Conservation (phyloP, 2,797 vertebrate genomes). For the Macropodus opercularis region DNA sequence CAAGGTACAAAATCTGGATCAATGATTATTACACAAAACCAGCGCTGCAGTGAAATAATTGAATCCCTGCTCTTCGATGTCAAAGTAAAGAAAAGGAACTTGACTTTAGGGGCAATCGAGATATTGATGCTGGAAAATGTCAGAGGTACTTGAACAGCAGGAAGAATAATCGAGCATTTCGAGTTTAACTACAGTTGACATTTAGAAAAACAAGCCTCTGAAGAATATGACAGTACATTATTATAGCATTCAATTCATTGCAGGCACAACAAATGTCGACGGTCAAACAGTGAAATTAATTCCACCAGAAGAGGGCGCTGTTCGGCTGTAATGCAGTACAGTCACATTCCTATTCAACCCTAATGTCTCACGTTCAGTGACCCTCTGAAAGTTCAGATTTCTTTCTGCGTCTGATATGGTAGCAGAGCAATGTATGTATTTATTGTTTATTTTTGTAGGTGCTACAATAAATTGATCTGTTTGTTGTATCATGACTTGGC, state of each 20-base stretch:
- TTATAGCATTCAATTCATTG: conserved; percentile 14
- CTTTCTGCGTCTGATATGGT: too few species aligned
- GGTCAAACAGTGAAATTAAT: conserved; percentile 9
- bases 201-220: conserved; percentile 42
- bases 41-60: background rate
- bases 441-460: too few species aligned
- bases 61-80: accelerated
- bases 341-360: background rate
- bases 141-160: conserved; percentile 10
- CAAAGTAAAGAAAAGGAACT: conserved; percentile 3
- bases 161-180: conserved; percentile 17
- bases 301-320: conserved; percentile 58
- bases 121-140: conserved; percentile 44
- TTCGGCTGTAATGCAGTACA: conserved; percentile 4
- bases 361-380: background rate
- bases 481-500: too few species aligned
- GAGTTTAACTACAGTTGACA: conserved; percentile 51
- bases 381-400: too few species aligned
- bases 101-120: background rate
- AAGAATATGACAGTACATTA: conserved; percentile 1
- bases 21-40: background rate
- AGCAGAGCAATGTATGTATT: too few species aligned
- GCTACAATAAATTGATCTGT: too few species aligned
- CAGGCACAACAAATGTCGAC: background rate
- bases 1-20: conserved; percentile 80